Percentiles rank a stretch among this genome's conserved stretches.
Conservation (phyloP, 2,113 vertebrate species). For the Aviceda subcristata region DNA sequence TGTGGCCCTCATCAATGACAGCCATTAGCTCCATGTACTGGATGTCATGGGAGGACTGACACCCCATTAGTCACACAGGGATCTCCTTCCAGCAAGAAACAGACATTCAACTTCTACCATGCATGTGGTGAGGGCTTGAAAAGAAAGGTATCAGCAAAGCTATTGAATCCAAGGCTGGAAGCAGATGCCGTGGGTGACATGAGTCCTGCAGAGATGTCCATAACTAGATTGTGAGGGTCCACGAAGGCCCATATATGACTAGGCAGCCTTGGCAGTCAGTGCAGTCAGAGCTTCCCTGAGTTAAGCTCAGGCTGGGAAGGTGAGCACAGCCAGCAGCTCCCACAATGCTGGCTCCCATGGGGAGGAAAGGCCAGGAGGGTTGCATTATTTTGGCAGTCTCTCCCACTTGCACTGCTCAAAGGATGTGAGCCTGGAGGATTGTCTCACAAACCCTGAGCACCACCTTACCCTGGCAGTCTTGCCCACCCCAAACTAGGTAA, state of each 20-base stretch:
- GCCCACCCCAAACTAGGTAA: neutral
- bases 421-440: neutral
- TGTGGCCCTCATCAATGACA: neutral
- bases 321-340: neutral
- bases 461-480: neutral
- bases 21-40: neutral
- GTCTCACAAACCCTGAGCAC: neutral
- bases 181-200: neutral
- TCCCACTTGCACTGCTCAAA: neutral
- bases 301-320: fast-evolving
- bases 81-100: neutral
- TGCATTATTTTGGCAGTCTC: neutral
- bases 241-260: too few species aligned
- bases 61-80: neutral
- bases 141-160: neutral
- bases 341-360: fast-evolving
- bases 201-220: neutral
- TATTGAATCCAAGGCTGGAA: neutral
- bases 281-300: neutral
- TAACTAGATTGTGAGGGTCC: neutral
- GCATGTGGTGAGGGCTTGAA: fast-evolving
- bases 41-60: neutral
- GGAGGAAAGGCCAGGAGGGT: neutral
- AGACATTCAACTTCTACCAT: neutral
- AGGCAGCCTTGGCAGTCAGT: neutral